A percentile compares a stretch with the other conserved stretches of the same genome.
These are phyloP conservation scores for Atta colombica DNA, from an alignment of 1,140 invertebrate species.

Conservation along the genomic window DNA sequence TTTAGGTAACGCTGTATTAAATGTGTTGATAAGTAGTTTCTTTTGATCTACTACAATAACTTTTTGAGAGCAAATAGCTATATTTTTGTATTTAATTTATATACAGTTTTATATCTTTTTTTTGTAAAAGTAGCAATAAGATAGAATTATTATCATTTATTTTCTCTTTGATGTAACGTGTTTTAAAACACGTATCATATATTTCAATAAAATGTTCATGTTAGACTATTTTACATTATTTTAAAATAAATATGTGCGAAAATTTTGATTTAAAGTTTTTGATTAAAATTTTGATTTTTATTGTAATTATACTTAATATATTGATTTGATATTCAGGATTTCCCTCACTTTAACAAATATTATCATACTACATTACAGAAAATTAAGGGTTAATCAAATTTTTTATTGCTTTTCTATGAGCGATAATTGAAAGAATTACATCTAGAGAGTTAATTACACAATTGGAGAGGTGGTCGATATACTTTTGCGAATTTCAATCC, in stretches of 20 bases:
- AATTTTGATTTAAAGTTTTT: neutral
- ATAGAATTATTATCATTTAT: neutral
- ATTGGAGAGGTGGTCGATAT: neutral
- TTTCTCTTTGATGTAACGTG: neutral
- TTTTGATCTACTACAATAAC: neutral
- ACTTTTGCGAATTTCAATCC: neutral
- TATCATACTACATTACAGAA: neutral
- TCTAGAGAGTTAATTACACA: neutral
- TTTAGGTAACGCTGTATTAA: neutral
- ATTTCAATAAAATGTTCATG: neutral
- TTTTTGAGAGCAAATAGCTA: neutral
- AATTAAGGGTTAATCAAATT: neutral
- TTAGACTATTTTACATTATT: neutral
- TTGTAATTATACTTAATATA: neutral
- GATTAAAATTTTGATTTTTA: neutral
- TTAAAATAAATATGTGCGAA: neutral
- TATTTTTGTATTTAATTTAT: neutral
- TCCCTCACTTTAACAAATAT: neutral
- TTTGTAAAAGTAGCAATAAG: neutral
- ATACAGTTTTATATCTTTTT: neutral
- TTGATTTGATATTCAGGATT: neutral
- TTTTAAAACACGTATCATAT: neutral
- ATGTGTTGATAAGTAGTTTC: neutral
- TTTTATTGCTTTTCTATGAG: neutral
- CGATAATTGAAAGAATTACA: constrained; percentile 1